These are phyloP conservation scores for Epizoanthus fatuus DNA, from an alignment of 92 coral and sea anemone species.

Conservation along the genomic window DNA sequence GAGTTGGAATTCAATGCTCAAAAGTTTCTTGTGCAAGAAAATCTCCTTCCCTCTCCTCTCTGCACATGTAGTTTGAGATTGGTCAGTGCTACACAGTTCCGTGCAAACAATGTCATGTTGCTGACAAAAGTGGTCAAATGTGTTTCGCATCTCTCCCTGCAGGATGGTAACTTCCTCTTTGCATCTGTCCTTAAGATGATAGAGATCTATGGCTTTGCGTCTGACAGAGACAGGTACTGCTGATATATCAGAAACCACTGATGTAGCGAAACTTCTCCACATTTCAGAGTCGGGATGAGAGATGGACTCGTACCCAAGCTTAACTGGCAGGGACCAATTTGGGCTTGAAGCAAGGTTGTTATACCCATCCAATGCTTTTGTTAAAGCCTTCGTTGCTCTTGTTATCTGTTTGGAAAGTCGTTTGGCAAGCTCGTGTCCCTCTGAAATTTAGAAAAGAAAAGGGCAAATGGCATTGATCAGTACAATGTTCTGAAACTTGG, in stretches of 20 bases:
- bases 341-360: background rate
- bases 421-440: constrained; percentile 8
- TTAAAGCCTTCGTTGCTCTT: background rate
- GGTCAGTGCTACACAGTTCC: background rate
- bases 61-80: background rate
- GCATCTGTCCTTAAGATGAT: constrained; percentile 32
- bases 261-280: background rate
- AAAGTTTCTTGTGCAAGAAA: constrained; percentile 9
- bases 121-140: constrained; percentile 18
- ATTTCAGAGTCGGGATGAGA: background rate
- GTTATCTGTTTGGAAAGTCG: background rate
- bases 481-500: too few relatives aligned
- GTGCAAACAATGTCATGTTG: constrained; percentile 10
- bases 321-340: background rate
- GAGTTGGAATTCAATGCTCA: constrained; percentile 3
- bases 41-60: constrained; percentile 40
- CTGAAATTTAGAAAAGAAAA: background rate
- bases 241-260: background rate
- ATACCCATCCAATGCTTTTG: background rate
- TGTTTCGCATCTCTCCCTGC: constrained; percentile 47
- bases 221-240: background rate
- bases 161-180: constrained; percentile 33
- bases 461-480: too few relatives aligned
- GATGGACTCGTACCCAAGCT: background rate
- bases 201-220: constrained; percentile 53